A percentile compares a stretch with the other conserved stretches of the same genome.
Conservation (phyloP, 2,888 invertebrate genomes). For the Microplitis deprimator region DNA sequence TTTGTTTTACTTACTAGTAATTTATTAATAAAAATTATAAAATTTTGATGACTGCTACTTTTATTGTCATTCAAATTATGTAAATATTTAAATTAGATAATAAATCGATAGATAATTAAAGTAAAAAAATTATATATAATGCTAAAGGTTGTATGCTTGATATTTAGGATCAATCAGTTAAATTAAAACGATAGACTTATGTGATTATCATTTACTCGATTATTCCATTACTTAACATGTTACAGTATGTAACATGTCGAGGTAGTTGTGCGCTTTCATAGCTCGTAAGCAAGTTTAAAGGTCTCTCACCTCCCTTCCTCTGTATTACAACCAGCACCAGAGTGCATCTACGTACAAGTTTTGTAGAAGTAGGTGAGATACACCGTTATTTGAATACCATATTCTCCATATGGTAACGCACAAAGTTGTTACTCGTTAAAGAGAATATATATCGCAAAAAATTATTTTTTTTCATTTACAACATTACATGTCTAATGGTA, state of each 20-base stretch:
- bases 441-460: not conserved
- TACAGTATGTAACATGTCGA: not conserved
- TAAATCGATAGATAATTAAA: too few species aligned
- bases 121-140: too few species aligned
- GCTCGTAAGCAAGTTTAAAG: not conserved
- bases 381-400: conserved; percentile 1
- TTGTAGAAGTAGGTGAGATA: not conserved
- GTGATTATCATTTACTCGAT: not conserved
- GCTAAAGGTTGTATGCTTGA: not conserved
- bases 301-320: not conserved
- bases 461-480: conserved; percentile 1
- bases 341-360: not conserved
- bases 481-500: not conserved
- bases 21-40: too few species aligned
- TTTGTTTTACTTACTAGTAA: too few species aligned
- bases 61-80: too few species aligned
- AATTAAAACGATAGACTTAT: not conserved
- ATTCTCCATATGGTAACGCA: conserved; percentile 1
- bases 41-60: too few species aligned
- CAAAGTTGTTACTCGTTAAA: not conserved
- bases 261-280: conserved; percentile 1
- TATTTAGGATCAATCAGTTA: not conserved
- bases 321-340: not conserved
- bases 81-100: too few species aligned
- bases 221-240: not conserved